Percentiles rank a stretch among this genome's conserved stretches.
These are phyloP conservation scores for Macrostomum lignano DNA, from an alignment of 1,140 invertebrate species.

Conservation along the genomic window DNA sequence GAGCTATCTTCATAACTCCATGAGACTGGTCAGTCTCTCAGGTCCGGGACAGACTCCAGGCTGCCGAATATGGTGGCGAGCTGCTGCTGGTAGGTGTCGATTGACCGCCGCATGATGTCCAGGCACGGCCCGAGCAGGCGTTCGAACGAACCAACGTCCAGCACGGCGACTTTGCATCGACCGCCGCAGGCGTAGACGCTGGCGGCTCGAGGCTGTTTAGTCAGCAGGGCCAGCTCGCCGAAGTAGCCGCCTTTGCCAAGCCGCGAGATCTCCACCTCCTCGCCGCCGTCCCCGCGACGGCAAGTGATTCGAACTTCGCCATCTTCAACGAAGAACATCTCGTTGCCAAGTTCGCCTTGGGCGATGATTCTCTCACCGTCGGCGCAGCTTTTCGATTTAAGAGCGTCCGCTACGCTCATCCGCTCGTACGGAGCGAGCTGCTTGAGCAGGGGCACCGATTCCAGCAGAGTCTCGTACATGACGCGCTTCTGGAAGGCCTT, in stretches of 20 bases:
- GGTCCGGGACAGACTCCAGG: slow-evolving; percentile 2
- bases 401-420: slow-evolving; percentile 4
- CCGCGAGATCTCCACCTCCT: not conserved
- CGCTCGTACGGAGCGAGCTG: slow-evolving; percentile 5
- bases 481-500: slow-evolving; percentile 64
- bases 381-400: not conserved
- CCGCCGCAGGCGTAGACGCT: slow-evolving; percentile 40
- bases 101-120: slow-evolving; percentile 46
- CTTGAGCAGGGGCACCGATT: slow-evolving; percentile 4
- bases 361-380: slow-evolving; percentile 1
- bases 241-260: slow-evolving; percentile 1
- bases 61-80: slow-evolving; percentile 2
- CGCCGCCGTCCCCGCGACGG: not conserved
- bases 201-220: slow-evolving; percentile 71
- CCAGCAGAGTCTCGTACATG: slow-evolving; percentile 2
- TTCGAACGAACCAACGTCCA: slow-evolving; percentile 89
- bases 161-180: slow-evolving; percentile 34
- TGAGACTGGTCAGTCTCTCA: slow-evolving; percentile 5
- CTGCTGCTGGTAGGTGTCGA: slow-evolving; percentile 1
- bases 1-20: too few relatives aligned
- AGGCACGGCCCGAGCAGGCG: slow-evolving; percentile 84
- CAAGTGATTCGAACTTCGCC: slow-evolving; percentile 36
- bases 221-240: slow-evolving; percentile 56
- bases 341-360: slow-evolving; percentile 56
- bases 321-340: slow-evolving; percentile 83